Evolutionary conservation across 2,888 invertebrate genomes (phyloP), one percentile per base, ranked within the genome.

Genomic region (Nineta flava): DNA sequence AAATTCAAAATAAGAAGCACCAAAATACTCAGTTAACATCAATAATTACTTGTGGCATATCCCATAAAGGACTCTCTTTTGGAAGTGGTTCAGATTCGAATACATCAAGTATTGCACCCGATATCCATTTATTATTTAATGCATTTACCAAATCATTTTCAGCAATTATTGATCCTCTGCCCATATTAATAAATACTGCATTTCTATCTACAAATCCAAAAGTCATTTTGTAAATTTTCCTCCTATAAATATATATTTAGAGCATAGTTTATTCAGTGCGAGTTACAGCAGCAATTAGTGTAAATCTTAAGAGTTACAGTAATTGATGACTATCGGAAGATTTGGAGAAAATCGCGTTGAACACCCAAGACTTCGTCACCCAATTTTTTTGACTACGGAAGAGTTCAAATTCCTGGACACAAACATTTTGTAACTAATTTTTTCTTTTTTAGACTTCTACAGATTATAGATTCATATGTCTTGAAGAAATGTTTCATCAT

Each of bases 121-220:
- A 66, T 47, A 77, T 61, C 75, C 75, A 76, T 13, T 66, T 64
- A 31, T 69, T 59, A 47, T 70, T 62, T 34, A 78, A 56, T 10
- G 77, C 75, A 45, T 65, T 61, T 5, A 76, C 54, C 32, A 78
- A 59, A 53, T 69, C 68, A 1, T 57, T 54, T 58, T 77, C 75
- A 51, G 62, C 63, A 13, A 76, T 70, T n/a, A 77, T 61, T 53
- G 67, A 67, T 34, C 76, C 75, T 58, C 77, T 62, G 2, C 77
- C 77, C 50, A 77, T 65, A 57, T 77, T 78, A n/a, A 77, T 73
- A 54, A 77, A 72, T 35, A 76, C 64, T 13, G 71, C 58, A 46
- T 61, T 56, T 57, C 62, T 67, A 34, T 60, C 60, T 61, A 46
- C 12, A 55, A 54, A 7, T 7, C 3, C 4, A 26, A 26, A 3